A percentile compares a stretch with the other conserved stretches of the same genome.
Conservation (phyloP, 2,113 vertebrate species). For the Hippocampus abdominalis region DNA sequence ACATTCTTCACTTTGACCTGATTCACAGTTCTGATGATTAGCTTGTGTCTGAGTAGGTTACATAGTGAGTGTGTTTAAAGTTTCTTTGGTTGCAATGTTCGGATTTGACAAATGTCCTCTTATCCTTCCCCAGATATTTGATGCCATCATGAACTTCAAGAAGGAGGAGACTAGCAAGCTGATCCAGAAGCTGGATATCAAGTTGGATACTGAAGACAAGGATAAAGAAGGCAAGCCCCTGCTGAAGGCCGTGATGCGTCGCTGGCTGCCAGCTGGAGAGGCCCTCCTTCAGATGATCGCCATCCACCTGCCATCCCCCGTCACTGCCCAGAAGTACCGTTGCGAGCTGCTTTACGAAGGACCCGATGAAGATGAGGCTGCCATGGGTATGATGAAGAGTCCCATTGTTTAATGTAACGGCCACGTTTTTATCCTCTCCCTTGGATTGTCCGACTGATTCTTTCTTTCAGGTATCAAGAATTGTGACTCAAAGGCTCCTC, state of each 20-base stretch:
- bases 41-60: conserved; percentile 72
- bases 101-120: background rate
- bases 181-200: conserved; percentile 88
- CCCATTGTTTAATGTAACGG: background rate
- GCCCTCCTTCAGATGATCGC: conserved; percentile 97
- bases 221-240: conserved; percentile 92
- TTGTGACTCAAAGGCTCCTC: conserved; percentile 89
- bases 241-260: conserved; percentile 94
- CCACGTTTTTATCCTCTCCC: background rate
- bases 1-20: conserved; percentile 90
- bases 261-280: conserved; percentile 92
- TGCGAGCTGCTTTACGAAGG: conserved; percentile 96
- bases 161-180: conserved; percentile 88
- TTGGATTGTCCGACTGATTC: background rate
- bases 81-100: background rate
- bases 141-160: conserved; percentile 92
- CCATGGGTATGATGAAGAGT: conserved; percentile 77
- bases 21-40: conserved; percentile 75
- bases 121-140: conserved; percentile 77
- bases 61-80: background rate
- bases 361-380: conserved; percentile 88
- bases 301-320: conserved; percentile 93
- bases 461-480: conserved; percentile 83
- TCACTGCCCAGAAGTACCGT: conserved; percentile 93
- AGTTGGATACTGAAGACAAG: conserved; percentile 86